Percentiles rank a stretch among this genome's conserved stretches.
Evolutionary conservation across 1,140 invertebrate species (phyloP).

Genomic region (Cotesia glomerata): DNA sequence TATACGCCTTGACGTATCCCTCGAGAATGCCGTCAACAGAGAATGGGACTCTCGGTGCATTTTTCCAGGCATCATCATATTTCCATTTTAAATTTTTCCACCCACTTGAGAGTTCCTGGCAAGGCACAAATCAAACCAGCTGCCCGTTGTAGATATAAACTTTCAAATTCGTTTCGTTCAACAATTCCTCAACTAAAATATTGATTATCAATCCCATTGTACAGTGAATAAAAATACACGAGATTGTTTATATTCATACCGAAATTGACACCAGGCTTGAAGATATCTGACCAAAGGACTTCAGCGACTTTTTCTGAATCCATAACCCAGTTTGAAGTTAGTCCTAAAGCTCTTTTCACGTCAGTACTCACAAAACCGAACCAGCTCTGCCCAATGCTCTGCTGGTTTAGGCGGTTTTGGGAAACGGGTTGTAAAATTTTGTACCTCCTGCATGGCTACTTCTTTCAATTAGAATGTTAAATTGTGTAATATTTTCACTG

Average conservation of each 20-base stretch:
- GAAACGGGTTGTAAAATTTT: no score
- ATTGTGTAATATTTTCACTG: no score
- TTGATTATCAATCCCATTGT: not conserved
- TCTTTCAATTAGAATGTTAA: not conserved
- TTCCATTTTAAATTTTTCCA: slow-evolving; percentile 72
- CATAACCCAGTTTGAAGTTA: not conserved
- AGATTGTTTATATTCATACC: not conserved
- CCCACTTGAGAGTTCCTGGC: slow-evolving; percentile 73
- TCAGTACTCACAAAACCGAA: no score
- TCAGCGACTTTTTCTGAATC: not conserved
- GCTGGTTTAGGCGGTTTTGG: no score
- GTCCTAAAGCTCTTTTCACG: not conserved
- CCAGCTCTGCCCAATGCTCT: no score
- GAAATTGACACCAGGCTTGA: not conserved
- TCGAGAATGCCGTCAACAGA: slow-evolving; percentile 67
- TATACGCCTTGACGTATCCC: slow-evolving; percentile 71
- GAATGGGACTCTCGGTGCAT: slow-evolving; percentile 63
- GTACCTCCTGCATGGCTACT: no score
- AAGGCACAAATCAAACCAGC: slow-evolving; percentile 76
- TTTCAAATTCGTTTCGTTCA: slow-evolving; percentile 73
- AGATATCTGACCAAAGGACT: not conserved
- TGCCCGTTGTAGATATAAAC: slow-evolving; percentile 75
- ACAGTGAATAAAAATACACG: not conserved
- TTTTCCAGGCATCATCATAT: slow-evolving; percentile 58
- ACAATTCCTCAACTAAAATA: slow-evolving; percentile 71